These are phyloP conservation scores for Pseudonaja textilis DNA, from an alignment of 2,113 vertebrate genomes.

Conservation along the genomic window DNA sequence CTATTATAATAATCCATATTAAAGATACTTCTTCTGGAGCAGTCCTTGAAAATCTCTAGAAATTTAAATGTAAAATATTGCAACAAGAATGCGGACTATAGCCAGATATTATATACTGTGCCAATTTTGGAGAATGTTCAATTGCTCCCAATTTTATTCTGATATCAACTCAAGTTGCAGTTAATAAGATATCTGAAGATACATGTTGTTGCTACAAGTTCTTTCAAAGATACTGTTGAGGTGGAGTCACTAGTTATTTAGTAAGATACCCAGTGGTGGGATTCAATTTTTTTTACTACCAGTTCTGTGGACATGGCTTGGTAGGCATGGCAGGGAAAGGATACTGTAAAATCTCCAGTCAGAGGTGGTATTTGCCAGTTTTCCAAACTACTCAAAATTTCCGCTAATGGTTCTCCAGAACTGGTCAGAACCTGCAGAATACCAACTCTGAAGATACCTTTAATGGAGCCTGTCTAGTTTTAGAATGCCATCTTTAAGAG, in stretches of 20 bases:
- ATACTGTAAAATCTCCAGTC: too few species aligned
- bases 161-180: neutral
- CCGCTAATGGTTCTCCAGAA: too few species aligned
- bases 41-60: neutral
- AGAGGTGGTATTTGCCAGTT: too few species aligned
- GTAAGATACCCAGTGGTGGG: neutral
- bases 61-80: neutral
- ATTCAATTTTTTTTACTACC: too few species aligned
- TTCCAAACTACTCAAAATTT: too few species aligned
- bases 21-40: neutral
- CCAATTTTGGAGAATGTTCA: neutral
- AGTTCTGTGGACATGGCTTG: too few species aligned
- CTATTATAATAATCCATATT: neutral
- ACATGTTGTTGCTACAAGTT: neutral
- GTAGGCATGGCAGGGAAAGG: too few species aligned
- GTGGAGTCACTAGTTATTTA: neutral
- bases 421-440: too few species aligned
- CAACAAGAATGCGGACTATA: neutral
- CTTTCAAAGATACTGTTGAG: neutral
- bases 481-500: neutral
- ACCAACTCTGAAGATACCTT: neutral
- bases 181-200: neutral
- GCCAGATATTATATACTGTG: neutral
- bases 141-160: neutral
- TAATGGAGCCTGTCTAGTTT: neutral